phyloP scores from a whole-genome alignment of 1,140 invertebrate species.

The Zaprionus capensis region DNA sequence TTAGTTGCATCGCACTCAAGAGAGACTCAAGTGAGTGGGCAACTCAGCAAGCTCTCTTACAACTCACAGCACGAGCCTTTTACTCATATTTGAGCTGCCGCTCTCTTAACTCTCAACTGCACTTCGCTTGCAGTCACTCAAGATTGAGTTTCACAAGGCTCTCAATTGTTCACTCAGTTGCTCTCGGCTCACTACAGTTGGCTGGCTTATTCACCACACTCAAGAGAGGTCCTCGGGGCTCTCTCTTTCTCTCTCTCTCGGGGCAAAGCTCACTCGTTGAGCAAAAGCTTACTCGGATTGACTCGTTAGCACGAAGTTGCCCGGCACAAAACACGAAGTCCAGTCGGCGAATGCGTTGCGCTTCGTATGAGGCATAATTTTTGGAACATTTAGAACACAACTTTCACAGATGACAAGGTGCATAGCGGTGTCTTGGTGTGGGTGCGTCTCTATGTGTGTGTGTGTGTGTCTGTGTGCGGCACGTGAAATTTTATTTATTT shows the following conservation, averaged over 20 bases:
- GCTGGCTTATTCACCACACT: slow-evolving; percentile 52
- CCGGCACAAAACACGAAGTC: not conserved
- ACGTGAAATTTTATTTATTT: slow-evolving; percentile 78
- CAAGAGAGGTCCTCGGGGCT: slow-evolving; percentile 22
- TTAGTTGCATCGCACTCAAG: too few species aligned
- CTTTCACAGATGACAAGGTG: slow-evolving; percentile 52
- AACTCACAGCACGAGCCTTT: too few species aligned
- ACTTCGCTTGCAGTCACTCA: not conserved
- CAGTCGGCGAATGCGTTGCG: not conserved
- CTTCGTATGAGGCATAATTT: slow-evolving; percentile 30
- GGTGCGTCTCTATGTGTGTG: not conserved
- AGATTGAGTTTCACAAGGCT: not conserved
- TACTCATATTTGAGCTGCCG: too few species aligned
- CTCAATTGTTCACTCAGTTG: slow-evolving; percentile 4
- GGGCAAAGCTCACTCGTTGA: slow-evolving; percentile 44
- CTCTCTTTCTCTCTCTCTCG: not conserved
- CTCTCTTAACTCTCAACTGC: too few species aligned
- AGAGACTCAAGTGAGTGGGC: too few species aligned
- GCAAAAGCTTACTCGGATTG: slow-evolving; percentile 44
- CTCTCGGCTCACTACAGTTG: not conserved
- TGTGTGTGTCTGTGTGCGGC: slow-evolving; percentile 16
- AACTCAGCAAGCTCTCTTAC: too few species aligned
- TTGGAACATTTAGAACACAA: slow-evolving; percentile 70
- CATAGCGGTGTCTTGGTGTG: slow-evolving; percentile 20
- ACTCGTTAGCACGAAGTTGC: slow-evolving; percentile 6